phyloP scores from a whole-genome alignment of 2,113 vertebrate genomes.

The Malurus alboscapulatus region DNA sequence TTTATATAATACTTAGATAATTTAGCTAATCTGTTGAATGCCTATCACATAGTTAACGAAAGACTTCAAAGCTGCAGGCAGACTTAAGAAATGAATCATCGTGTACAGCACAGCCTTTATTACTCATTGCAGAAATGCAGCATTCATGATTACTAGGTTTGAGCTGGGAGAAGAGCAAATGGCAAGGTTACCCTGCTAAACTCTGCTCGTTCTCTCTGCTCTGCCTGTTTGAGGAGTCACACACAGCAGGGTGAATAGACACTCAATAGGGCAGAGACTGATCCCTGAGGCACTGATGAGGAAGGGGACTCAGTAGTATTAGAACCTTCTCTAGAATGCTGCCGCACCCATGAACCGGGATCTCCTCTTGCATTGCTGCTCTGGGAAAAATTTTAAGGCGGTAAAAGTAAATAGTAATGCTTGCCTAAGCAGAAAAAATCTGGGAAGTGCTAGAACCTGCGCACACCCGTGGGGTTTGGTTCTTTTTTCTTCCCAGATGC shows the following conservation, averaged over 20 bases:
- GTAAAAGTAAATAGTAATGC: neutral
- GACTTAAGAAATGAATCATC: slow-evolving; percentile 6
- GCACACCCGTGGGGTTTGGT: neutral
- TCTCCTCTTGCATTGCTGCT: neutral
- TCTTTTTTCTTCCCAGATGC: neutral
- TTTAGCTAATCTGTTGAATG: slow-evolving; percentile 20
- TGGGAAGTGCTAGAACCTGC: neutral
- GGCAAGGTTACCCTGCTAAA: neutral
- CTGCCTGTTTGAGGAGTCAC: neutral
- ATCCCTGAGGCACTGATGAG: neutral
- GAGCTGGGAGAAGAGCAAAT: neutral
- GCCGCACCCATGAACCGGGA: neutral
- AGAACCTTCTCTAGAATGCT: neutral
- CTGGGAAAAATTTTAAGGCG: neutral
- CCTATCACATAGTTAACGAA: neutral
- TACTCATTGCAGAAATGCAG: neutral
- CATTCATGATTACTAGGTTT: neutral
- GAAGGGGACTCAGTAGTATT: neutral
- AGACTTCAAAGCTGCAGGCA: neutral
- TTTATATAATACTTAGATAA: slow-evolving; percentile 18
- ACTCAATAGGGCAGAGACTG: neutral
- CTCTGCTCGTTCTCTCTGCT: neutral
- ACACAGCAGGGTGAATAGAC: neutral
- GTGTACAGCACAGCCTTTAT: neutral
- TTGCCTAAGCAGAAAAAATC: neutral